Evolutionary conservation across 2,797 vertebrate genomes (phyloP), one percentile per base, ranked within the genome.

Genomic region (Pipistrellus kuhlii): DNA sequence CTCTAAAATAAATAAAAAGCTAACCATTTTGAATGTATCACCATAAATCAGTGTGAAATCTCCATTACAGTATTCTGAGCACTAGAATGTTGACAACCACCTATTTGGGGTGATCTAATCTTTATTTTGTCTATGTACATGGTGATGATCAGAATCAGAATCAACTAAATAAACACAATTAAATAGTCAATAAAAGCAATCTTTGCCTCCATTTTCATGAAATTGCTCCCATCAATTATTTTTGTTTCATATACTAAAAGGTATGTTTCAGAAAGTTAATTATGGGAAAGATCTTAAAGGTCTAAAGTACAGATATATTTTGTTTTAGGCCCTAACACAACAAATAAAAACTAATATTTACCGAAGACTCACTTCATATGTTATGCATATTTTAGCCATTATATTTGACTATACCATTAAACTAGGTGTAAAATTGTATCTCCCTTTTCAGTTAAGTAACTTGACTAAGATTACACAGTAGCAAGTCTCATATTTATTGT

Each of bases 291-390:
- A 1, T 41, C 75, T 55, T 73, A 66, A 78, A 86, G 32, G 46
- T 90, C 8, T 59, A 15, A 86, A 94, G 80, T 89, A 4, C 23
- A 68, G 15, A 51, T 62, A 71, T 5, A 57, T 62, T 72, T 17
- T 4, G 27, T 44, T 77, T 90, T 85, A 69, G 23, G 20, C 6
- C 38, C 85, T 59, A 80, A 44, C 57, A 51, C 4, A 95, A 84
- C 32, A 86, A 64, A 80, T 82, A 85, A 51, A 87, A 64, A 44
- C 32, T 85, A 93, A 38, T 51, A 64, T 88, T 69, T 93, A 76
- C 75, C 64, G 55, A 80, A 75, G 21, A 77, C 46, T 91, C 53
- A 73, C 3, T 88, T n/a, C 53, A 68, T 85, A 53, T 57, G 21
- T 73, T 82, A 48, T 66, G 21, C 9, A 69, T 55, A 88, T 81